Evolutionary conservation across 1,140 invertebrate species (phyloP).

Genomic region (Dolichoris vasculosae): DNA sequence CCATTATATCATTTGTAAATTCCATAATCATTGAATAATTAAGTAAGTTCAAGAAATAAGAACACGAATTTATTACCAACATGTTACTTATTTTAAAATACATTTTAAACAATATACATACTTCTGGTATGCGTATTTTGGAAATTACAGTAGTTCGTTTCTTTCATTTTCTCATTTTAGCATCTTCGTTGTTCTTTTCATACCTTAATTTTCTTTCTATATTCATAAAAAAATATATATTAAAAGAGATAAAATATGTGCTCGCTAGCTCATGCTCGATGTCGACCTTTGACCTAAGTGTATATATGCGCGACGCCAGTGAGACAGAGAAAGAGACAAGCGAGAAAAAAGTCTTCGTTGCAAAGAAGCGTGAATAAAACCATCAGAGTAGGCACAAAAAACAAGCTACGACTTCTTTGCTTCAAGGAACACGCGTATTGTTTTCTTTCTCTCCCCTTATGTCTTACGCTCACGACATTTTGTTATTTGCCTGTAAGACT

Average conservation of each 20-base stretch:
- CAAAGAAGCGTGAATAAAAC: conserved; percentile 63
- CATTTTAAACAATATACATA: conserved; percentile 34
- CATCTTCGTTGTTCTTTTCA: neutral
- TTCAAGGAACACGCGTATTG: conserved; percentile 67
- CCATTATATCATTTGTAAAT: conserved; percentile 15
- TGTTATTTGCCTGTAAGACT: conserved; percentile 16
- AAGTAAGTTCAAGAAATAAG: neutral
- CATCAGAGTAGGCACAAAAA: conserved; percentile 67
- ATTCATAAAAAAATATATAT: neutral
- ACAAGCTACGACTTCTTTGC: conserved; percentile 64
- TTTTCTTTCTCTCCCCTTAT: conserved; percentile 50
- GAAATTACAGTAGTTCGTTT: conserved; percentile 43
- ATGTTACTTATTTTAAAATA: neutral
- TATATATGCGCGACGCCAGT: conserved; percentile 28
- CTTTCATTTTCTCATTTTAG: neutral
- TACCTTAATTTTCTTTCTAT: neutral
- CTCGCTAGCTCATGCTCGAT: conserved; percentile 71
- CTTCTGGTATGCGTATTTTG: neutral
- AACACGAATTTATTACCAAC: neutral
- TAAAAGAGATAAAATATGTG: conserved; percentile 11
- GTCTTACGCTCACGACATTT: neutral
- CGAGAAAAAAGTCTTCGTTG: neutral
- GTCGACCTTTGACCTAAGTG: conserved; percentile 71
- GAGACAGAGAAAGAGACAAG: conserved; percentile 49
- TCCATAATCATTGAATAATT: conserved; percentile 43